Base-by-base conservation (phyloP, 2,888 invertebrate species). In the Drosophila stalkeri region DNA sequence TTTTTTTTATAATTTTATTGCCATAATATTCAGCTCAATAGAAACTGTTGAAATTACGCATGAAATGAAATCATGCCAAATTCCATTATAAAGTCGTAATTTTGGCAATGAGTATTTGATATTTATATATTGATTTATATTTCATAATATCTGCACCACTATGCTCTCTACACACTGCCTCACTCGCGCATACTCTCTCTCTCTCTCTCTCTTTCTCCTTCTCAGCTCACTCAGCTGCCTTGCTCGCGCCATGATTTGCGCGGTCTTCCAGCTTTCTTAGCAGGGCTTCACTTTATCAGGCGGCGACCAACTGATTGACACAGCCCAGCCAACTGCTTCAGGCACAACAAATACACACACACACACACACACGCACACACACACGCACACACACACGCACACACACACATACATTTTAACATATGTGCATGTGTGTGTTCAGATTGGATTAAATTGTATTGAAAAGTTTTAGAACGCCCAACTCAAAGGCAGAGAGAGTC, bases 381-480 rank as follows among this genome's bases (percentile, higher is more conserved):
- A 20, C 1, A 35, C 33, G 27, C 31, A 16, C 14, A 14, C 27
- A 27, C 27, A 27, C 27, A 27, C 27, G 5, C 16, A 44, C 35
- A 37, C 3, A 43, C 16, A 33, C 49, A 23, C 16, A 51, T 14
- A 37, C 8, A 43, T 4, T 6, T 12, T 2, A 23, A 12, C 44
- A 23, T 23, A 46, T 46, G 37, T 44, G 7, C n/a, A 31, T 52
- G 18, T 60, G 18, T 70, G 64, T 72, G 57, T 64, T 52, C 55
- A 74, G 72, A 78, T 86, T 82, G 76, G 67, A 75, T 74, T 76
- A 72, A 86, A 76, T 70, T 77, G 72, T 89, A 86, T 84, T 80
- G 89, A 86, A 86, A 86, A 83, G 62, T 86, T 82, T 69, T 51
- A 55, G 47, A 59, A 43, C 33, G 60, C 33, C 39, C 27, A 59